Percentiles rank a stretch among this genome's conserved stretches.
phyloP scores from a whole-genome alignment of 2,113 vertebrate genomes.

The Scomber japonicus region DNA sequence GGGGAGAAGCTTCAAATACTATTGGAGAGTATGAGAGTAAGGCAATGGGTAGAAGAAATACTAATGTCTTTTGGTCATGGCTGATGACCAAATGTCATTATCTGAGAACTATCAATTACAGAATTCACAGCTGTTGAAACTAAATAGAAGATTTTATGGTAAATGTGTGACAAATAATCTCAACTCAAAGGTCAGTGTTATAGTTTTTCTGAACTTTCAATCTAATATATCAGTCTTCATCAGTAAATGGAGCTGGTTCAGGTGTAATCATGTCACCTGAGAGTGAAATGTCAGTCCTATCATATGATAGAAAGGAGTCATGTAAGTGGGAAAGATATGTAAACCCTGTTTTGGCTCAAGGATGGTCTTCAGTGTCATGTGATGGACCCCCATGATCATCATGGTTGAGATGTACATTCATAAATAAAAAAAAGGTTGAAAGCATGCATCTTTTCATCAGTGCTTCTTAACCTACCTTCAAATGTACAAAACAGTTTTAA shows the following conservation, averaged over 20 bases:
- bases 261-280: neutral
- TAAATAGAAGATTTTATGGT: neutral
- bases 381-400: neutral
- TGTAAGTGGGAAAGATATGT: neutral
- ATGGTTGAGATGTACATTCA: too few species aligned
- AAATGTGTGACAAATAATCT: conserved; percentile 1
- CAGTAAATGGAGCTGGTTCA: neutral
- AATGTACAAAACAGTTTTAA: neutral
- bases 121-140: neutral
- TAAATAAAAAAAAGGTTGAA: too few species aligned
- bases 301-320: neutral
- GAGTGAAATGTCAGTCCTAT: neutral
- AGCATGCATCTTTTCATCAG: too few species aligned
- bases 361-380: neutral
- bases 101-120: conserved; percentile 39
- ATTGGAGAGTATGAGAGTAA: conserved; percentile 15
- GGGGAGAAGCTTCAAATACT: conserved; percentile 15
- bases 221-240: neutral
- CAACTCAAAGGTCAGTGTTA: neutral
- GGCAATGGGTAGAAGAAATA: conserved; percentile 10
- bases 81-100: conserved; percentile 27
- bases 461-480: neutral
- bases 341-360: neutral
- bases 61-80: conserved; percentile 40
- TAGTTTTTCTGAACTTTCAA: neutral